Percentiles rank a stretch among this genome's conserved stretches.
Conservation (phyloP, 2,113 vertebrate genomes). For the Melozone crissalis region DNA sequence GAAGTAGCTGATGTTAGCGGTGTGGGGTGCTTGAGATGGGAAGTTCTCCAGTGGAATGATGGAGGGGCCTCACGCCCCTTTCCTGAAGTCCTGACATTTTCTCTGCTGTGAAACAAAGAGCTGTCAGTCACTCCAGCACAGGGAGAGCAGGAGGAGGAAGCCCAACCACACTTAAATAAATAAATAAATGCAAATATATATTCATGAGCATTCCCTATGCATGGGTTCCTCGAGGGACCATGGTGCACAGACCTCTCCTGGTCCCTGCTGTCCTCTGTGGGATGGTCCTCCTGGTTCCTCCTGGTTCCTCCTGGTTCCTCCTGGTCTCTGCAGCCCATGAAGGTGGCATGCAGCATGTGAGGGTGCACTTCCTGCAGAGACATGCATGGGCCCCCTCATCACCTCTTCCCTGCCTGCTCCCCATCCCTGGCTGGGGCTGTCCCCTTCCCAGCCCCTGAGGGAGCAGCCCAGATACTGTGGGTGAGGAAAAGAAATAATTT, state of each 20-base stretch:
- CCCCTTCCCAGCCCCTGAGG: background rate
- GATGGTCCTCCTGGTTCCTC: background rate
- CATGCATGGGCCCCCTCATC: rapidly evolving
- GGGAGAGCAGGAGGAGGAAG: background rate
- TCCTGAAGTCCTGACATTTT: background rate
- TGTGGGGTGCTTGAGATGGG: background rate
- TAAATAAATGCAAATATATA: background rate
- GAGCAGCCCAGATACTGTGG: background rate
- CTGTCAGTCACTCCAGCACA: background rate
- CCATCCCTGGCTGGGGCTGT: background rate
- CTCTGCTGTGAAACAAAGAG: background rate
- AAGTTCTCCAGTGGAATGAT: background rate
- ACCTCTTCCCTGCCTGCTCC: rapidly evolving
- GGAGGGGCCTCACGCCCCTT: background rate
- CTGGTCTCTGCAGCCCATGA: background rate
- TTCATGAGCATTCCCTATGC: background rate
- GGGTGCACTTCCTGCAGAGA: background rate
- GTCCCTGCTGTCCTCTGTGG: background rate
- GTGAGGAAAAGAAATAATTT: conserved; percentile 24
- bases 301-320: background rate
- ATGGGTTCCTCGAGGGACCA: rapidly evolving
- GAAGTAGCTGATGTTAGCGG: rapidly evolving
- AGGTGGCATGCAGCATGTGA: rapidly evolving
- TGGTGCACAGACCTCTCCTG: background rate
- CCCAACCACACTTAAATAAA: background rate